Evolutionary conservation across 2,113 vertebrate species (phyloP).

Genomic region (Peromyscus californicus): DNA sequence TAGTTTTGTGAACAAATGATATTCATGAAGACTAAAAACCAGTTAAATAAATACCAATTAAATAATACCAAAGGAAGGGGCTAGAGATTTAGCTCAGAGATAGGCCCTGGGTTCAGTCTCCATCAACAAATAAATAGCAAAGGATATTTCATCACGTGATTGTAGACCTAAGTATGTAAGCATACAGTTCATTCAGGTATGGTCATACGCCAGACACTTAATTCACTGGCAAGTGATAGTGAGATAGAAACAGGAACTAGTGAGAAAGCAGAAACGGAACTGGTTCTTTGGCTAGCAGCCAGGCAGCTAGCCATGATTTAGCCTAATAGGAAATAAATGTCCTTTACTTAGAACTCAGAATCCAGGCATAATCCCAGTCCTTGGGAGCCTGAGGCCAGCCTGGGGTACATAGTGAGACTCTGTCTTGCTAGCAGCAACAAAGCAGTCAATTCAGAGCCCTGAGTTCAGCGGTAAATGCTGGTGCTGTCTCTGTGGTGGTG

Average conservation of each 20-base stretch:
- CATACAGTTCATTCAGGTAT: background rate
- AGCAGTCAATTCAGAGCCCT: too few relatives aligned
- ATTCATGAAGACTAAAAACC: background rate
- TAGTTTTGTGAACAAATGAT: background rate
- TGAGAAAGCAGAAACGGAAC: conserved; percentile 29
- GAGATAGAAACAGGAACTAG: conserved; percentile 53
- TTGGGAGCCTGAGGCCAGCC: background rate
- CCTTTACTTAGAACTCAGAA: background rate
- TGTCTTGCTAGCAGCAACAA: background rate
- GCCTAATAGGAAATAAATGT: background rate
- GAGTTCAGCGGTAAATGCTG: background rate
- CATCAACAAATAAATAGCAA: background rate
- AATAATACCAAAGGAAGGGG: background rate
- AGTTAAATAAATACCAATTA: background rate
- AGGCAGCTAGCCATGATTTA: background rate
- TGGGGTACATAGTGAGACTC: background rate
- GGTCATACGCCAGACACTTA: background rate
- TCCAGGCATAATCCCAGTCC: background rate
- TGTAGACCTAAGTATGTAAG: background rate
- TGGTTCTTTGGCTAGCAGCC: background rate
- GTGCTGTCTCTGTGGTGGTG: background rate
- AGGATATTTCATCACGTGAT: background rate
- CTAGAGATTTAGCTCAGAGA: background rate
- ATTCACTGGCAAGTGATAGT: conserved; percentile 23
- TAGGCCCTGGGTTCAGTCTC: background rate